Conservation (phyloP, 2,797 vertebrate genomes). For the Meda fulgida region DNA sequence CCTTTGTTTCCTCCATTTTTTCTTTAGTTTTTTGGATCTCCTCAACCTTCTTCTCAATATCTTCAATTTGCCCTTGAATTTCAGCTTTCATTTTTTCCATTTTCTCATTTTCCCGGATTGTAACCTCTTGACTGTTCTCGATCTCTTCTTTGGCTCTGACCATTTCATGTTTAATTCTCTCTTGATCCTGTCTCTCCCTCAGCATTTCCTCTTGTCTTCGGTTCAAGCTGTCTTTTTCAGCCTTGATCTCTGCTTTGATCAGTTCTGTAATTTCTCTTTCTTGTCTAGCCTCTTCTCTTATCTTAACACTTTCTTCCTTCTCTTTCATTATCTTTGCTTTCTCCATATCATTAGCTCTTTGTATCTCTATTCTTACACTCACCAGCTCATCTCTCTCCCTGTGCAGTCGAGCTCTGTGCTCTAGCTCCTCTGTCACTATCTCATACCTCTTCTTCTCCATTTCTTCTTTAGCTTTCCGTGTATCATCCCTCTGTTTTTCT, state of each 20-base stretch:
- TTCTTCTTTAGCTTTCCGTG: conserved; percentile 50
- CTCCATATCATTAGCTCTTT: conserved; percentile 42
- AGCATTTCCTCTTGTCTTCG: conserved; percentile 44
- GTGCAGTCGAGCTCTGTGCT: conserved; percentile 50
- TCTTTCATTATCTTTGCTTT: conserved; percentile 43
- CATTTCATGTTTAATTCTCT: conserved; percentile 44
- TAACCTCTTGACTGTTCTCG: conserved; percentile 45
- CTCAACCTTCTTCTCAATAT: conserved; percentile 49
- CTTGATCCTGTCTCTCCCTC: conserved; percentile 47
- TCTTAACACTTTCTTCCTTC: conserved; percentile 37
- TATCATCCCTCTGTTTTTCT: conserved; percentile 43
- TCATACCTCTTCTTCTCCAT: conserved; percentile 54
- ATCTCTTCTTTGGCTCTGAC: conserved; percentile 45
- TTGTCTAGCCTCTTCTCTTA: conserved; percentile 46
- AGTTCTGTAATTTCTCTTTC: conserved; percentile 39
- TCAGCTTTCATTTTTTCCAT: conserved; percentile 57
- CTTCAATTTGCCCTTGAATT: conserved; percentile 53
- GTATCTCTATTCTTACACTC: conserved; percentile 45
- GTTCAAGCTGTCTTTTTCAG: conserved; percentile 41
- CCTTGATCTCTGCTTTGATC: conserved; percentile 37
- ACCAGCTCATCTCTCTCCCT: conserved; percentile 57
- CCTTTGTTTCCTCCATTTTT: conserved; percentile 46
- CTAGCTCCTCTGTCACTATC: conserved; percentile 52
- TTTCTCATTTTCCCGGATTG: conserved; percentile 48
- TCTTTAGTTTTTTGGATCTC: conserved; percentile 46